Evolutionary conservation across 2,888 invertebrate species (phyloP), one percentile per base, ranked within the genome.

Genomic region (Punctoribates punctum): DNA sequence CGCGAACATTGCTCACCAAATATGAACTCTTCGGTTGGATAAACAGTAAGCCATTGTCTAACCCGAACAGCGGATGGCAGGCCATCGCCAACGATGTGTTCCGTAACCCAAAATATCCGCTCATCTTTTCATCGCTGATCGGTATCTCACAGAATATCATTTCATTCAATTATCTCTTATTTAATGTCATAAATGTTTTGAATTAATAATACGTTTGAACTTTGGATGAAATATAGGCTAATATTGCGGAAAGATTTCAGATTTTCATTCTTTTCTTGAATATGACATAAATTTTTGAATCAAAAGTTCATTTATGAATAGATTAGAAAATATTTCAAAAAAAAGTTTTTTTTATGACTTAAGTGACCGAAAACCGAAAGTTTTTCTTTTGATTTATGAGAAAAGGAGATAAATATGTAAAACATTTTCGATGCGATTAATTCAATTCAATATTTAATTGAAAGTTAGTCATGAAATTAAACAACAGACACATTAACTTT

Each of bases 11-110:
- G 11, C 42, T 74, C 9, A 46, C 74, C 13, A 62, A 74, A 27
- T 62, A 60, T 11, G 74, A 60, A 46, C 34, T 74, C 4, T 70
- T 70, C 20, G 60, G 57, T 34, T 60, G 60, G 57, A 60, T 74
- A 1, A 74, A 74, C 38, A 57, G 57, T n/a, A 54, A 60, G n/a
- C 57, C 74, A n/a, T 20, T 70, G 20, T 70, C 70, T 6, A 42
- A 42, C 20, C 70, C 70, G 1, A 70, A 70, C 46, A 15, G 42
- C 15, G 70, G 70, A 38, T 74, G 74, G 74, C 57, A 62, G 60
- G 29, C 60, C 29, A 54, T 74, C n/a, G 62, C 74, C n/a, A 62
- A 62, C 38, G 74, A 74, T 23, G 34, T 74, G 20, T 74, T 74
- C 38, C 60, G 74, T 13, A 62, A 29, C 23, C 74, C 74, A n/a